phyloP scores from a whole-genome alignment of 2,113 vertebrate species.

The Tychaedon coryphoeus region DNA sequence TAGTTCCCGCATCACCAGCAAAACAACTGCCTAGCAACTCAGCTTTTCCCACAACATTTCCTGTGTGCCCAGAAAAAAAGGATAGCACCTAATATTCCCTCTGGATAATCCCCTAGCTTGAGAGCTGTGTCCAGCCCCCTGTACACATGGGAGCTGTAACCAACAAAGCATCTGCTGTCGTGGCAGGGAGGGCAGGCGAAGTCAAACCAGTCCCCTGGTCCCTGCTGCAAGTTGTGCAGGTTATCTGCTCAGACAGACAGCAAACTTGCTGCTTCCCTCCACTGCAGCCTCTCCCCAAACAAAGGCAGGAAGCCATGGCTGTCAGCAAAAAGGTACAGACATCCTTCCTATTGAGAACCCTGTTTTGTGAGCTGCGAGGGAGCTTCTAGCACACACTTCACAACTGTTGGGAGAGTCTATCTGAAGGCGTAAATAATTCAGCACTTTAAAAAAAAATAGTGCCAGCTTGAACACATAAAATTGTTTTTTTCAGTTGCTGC shows the following conservation, averaged over 20 bases:
- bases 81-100: slow-evolving; percentile 2
- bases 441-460: neutral
- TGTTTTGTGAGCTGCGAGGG: neutral
- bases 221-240: neutral
- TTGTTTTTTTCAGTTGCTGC: neutral
- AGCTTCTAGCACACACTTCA: neutral
- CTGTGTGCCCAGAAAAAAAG: neutral
- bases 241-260: slow-evolving; percentile 11
- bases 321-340: slow-evolving; percentile 18
- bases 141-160: neutral
- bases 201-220: neutral
- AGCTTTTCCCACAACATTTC: slow-evolving; percentile 69
- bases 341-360: neutral
- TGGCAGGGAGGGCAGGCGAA: neutral
- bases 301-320: slow-evolving; percentile 63
- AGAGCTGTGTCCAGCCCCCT: neutral
- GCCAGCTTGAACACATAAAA: neutral
- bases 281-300: slow-evolving; percentile 71
- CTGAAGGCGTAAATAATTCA: neutral
- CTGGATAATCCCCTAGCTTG: neutral
- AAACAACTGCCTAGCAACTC: slow-evolving; percentile 72
- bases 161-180: neutral
- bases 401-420: neutral
- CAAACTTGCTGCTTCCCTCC: slow-evolving; percentile 36
- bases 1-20: slow-evolving; percentile 42